Base-by-base conservation (phyloP, 2,888 invertebrate species). In the Congeria kusceri region DNA sequence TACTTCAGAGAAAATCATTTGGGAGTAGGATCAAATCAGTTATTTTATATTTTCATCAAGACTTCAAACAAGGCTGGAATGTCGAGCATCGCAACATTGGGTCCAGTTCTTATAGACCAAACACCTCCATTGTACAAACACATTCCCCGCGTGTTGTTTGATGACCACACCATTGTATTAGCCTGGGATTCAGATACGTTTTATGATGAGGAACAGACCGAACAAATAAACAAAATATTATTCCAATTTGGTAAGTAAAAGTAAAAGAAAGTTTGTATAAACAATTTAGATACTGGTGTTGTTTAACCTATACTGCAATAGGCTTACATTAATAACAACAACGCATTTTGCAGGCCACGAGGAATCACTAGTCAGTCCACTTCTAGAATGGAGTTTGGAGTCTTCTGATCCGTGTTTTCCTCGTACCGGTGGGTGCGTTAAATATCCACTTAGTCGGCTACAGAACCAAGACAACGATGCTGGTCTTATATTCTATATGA, bases 31-130 rank as follows among this genome's bases (percentile, higher is more conserved):
- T 53, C 72, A 11, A 68, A 76, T 7, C 49, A 76, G 32, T 15
- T 65, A 9, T 80, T 88, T n/a, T 87, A 77, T 59, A 56, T 83
- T 9, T 83, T 88, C 44, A 39, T 87, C 0, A 83, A 76, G 61
- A 74, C 73, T 15, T 28, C 58, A 11, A 88, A 85, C 71, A 86
- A 84, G 63, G 86, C 87, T 25, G 81, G 80, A 7, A 23, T 85
- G 20, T 49, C 73, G 28, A 65, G 57, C 1, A 57, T 77, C 7
- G 53, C 44, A 3, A 25, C 70, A 0, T n/a, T 86, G 25, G 88
- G 86, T 18, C 86, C 88, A 20, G 49, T 87, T 7, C 11, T 87
- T 3, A 77, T 86, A 23, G 80, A 80, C 61, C 65, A 76, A 53
- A 76, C 76, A 13, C 80, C 80, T 39, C 88, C 88, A 15, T 0